These are phyloP conservation scores for Pecten maximus DNA, from an alignment of 2,888 invertebrate genomes.

Conservation along the genomic window DNA sequence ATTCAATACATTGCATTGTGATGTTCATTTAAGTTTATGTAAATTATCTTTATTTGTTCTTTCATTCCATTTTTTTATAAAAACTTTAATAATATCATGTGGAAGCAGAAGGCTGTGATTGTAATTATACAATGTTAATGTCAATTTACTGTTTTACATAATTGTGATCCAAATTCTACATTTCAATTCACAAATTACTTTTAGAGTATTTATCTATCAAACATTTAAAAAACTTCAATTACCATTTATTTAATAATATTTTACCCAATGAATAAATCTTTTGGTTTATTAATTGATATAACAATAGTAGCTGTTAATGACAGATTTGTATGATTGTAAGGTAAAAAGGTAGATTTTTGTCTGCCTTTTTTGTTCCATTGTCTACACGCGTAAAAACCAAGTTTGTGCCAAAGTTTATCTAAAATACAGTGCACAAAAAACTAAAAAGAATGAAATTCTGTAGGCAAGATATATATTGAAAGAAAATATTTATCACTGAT, in stretches of 20 bases:
- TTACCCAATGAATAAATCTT: background rate
- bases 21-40: background rate
- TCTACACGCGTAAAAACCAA: background rate
- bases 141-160: background rate
- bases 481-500: background rate
- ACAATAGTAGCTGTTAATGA: background rate
- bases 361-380: background rate
- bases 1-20: background rate
- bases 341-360: background rate
- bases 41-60: background rate
- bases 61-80: background rate
- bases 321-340: background rate
- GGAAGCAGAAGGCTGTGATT: conserved; percentile 24
- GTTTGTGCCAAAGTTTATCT: background rate
- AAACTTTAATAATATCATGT: background rate
- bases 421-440: background rate
- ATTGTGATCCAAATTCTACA: background rate
- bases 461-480: background rate
- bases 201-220: background rate
- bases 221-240: background rate
- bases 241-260: background rate
- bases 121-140: background rate
- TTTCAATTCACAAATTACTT: background rate
- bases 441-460: background rate
- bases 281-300: background rate